Evolutionary conservation across 2,888 invertebrate genomes (phyloP).

Genomic region (Bugulina stolonifera): DNA sequence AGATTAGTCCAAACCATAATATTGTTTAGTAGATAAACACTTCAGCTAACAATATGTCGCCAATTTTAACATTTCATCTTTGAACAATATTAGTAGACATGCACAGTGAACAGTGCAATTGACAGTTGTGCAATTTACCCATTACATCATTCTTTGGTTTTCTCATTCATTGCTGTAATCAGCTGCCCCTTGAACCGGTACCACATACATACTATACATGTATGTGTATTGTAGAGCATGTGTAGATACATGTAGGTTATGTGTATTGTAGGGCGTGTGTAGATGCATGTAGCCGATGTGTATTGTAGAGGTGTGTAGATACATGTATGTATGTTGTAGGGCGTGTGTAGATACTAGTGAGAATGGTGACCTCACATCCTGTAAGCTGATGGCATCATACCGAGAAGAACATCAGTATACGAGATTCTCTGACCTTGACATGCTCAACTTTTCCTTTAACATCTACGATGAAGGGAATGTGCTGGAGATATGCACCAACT

Average conservation of each 20-base stretch:
- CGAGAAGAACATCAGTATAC: constrained; percentile 71
- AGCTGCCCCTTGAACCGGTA: too few relatives aligned
- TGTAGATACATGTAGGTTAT: constrained; percentile 71
- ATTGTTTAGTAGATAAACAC: too few relatives aligned
- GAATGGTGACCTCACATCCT: constrained; percentile 71
- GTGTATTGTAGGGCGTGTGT: constrained; percentile 65
- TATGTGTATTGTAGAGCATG: constrained; percentile 61
- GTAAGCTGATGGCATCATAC: constrained; percentile 75
- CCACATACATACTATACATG: too few relatives aligned
- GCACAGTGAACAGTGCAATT: too few relatives aligned
- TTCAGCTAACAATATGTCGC: too few relatives aligned
- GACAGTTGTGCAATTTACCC: too few relatives aligned
- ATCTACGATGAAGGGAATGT: constrained; percentile 83
- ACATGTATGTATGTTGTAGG: constrained; percentile 52
- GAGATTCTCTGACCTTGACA: constrained; percentile 65
- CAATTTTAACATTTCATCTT: too few relatives aligned
- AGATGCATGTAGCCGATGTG: constrained; percentile 66
- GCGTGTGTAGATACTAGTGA: constrained; percentile 80
- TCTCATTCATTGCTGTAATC: too few relatives aligned
- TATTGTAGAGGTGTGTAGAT: constrained; percentile 65
- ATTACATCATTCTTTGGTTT: too few relatives aligned
- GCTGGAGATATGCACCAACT: constrained; percentile 86
- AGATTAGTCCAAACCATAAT: too few relatives aligned
- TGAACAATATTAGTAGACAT: too few relatives aligned
- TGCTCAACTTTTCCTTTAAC: constrained; percentile 76